phyloP scores from a whole-genome alignment of 2,888 invertebrate genomes.

The Brassicogethes aeneus region DNA sequence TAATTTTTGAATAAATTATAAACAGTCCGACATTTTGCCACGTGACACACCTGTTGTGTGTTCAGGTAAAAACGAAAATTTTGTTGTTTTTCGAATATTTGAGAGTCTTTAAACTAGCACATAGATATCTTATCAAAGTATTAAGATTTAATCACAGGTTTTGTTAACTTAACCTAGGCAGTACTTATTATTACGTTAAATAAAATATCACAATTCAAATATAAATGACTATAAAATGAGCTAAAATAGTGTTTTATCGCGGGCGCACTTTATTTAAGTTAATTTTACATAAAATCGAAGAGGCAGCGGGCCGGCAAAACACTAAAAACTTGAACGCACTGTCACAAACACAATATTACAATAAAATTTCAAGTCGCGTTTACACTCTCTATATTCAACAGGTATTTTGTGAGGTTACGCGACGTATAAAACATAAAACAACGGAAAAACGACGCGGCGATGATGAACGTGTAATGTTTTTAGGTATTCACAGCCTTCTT shows the following conservation, averaged over 20 bases:
- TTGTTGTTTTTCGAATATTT: neutral
- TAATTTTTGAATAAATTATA: constrained; percentile 16
- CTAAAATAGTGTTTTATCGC: neutral
- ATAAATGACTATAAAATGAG: neutral
- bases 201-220: constrained; percentile 20
- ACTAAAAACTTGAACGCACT: neutral
- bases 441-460: neutral
- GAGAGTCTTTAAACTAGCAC: neutral
- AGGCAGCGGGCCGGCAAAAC: neutral
- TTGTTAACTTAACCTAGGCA: constrained; percentile 24
- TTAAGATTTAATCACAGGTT: constrained; percentile 20
- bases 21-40: constrained; percentile 31
- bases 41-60: constrained; percentile 31
- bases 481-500: constrained; percentile 25
- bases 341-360: neutral
- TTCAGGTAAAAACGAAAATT: constrained; percentile 7
- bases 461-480: constrained; percentile 13
- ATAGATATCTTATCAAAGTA: neutral
- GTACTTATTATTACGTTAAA: constrained; percentile 6
- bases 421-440: constrained; percentile 1
- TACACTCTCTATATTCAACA: constrained; percentile 13
- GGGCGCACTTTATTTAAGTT: too few relatives aligned
- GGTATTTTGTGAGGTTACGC: constrained; percentile 14
- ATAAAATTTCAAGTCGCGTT: constrained; percentile 11
- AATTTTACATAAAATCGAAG: neutral